These are phyloP conservation scores for Agrochola lota DNA, from an alignment of 2,888 invertebrate species.

Conservation along the genomic window DNA sequence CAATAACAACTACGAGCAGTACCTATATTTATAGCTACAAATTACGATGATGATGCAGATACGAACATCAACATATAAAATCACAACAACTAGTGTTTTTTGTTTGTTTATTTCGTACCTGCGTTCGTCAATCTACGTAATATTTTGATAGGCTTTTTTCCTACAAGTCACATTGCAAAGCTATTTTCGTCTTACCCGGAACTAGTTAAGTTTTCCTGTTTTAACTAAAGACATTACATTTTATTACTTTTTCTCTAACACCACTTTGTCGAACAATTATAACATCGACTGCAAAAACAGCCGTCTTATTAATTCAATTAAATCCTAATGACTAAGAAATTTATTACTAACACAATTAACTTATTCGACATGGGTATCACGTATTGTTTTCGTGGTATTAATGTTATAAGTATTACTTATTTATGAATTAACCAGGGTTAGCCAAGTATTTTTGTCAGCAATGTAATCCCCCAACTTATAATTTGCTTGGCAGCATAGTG, in stretches of 20 bases:
- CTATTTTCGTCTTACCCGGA: constrained; percentile 9
- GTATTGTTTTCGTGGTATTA: too few species aligned
- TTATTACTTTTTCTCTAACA: background rate
- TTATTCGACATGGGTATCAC: background rate
- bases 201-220: background rate
- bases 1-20: background rate
- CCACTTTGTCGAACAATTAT: background rate
- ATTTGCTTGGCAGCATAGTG: too few species aligned
- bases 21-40: background rate
- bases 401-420: background rate
- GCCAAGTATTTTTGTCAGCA: too few species aligned
- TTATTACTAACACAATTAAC: too few species aligned
- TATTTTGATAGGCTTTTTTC: constrained; percentile 30
- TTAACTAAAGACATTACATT: background rate
- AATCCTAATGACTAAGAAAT: constrained; percentile 4
- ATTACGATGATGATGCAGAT: background rate
- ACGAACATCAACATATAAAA: background rate
- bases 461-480: too few species aligned
- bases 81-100: constrained; percentile 4
- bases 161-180: background rate
- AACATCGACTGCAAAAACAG: background rate
- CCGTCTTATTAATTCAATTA: constrained; percentile 15
- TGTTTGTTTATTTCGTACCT: constrained; percentile 3
- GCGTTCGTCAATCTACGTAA: background rate
- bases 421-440: too few species aligned